These are phyloP conservation scores for Microdon myrmicae DNA, from an alignment of 2,888 invertebrate genomes.

Conservation along the genomic window DNA sequence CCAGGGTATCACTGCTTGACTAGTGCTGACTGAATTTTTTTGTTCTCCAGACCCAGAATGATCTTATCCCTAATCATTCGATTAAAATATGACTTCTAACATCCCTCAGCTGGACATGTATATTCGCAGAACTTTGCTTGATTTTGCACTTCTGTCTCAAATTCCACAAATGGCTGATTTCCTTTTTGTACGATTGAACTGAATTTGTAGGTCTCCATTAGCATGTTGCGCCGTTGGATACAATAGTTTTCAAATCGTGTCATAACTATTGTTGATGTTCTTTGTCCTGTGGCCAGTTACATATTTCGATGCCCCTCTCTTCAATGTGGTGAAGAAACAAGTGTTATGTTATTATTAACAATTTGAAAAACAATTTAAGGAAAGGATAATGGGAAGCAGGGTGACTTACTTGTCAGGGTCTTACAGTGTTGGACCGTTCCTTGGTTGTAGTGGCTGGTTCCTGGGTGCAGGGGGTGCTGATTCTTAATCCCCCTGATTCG, in stretches of 20 bases:
- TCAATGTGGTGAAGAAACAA: too few species aligned
- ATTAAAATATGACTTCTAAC: conserved; percentile 8
- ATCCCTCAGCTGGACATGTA: conserved; percentile 7
- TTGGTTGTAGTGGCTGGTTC: too few species aligned
- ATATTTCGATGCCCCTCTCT: too few species aligned
- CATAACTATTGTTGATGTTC: too few species aligned
- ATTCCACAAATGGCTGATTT: conserved; percentile 25
- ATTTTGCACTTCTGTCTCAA: conserved; percentile 28
- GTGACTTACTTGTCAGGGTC: too few species aligned
- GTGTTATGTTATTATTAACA: too few species aligned
- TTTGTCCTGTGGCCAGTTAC: too few species aligned
- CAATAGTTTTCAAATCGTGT: conserved; percentile 9
- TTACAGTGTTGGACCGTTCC: too few species aligned
- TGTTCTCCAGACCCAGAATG: conserved; percentile 20
- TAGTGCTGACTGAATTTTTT: conserved; percentile 19
- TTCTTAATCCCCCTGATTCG: too few species aligned
- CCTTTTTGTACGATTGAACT: conserved; percentile 17
- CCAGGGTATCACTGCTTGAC: conserved; percentile 16
- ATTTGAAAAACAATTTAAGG: too few species aligned
- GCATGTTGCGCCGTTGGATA: conserved; percentile 20
- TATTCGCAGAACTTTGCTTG: conserved; percentile 24
- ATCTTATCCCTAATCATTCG: conserved; percentile 22
- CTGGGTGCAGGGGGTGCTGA: too few species aligned
- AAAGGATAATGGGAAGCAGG: too few species aligned
- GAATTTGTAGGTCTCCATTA: conserved; percentile 20